Conservation (phyloP, 2,888 invertebrate species). For the Eupithecia exiguata region DNA sequence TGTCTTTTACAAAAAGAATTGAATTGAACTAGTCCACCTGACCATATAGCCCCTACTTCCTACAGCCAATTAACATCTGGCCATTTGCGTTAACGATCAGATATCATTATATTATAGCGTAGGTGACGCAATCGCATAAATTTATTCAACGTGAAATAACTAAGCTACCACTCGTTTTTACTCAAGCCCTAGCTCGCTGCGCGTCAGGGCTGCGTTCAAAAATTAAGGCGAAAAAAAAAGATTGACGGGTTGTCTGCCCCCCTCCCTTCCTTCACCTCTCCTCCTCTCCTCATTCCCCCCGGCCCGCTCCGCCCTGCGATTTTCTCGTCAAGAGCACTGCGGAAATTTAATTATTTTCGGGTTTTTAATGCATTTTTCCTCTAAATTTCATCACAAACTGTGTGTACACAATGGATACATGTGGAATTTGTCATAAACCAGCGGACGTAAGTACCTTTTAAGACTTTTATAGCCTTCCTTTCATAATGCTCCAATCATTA, state of each 20-base stretch:
- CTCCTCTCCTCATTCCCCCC: conserved; percentile 42
- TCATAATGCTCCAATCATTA: conserved; percentile 62
- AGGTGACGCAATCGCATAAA: too few relatives aligned
- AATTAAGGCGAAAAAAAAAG: conserved; percentile 8
- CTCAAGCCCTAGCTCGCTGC: background rate
- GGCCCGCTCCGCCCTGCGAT: conserved; percentile 68
- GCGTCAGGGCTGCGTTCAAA: conserved; percentile 23
- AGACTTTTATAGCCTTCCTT: conserved; percentile 54
- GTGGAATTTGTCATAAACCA: conserved; percentile 78
- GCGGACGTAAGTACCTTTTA: conserved; percentile 70
- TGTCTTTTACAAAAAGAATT: too few relatives aligned
- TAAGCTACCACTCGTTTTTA: background rate
- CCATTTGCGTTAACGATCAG: too few relatives aligned
- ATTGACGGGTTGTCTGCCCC: conserved; percentile 34
- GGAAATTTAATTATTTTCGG: conserved; percentile 66
- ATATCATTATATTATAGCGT: too few relatives aligned
- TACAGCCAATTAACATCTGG: too few relatives aligned
- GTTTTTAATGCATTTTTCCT: conserved; percentile 64
- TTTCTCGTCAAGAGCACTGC: conserved; percentile 62
- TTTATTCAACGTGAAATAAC: too few relatives aligned
- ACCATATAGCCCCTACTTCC: too few relatives aligned
- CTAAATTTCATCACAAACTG: conserved; percentile 50
- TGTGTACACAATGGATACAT: conserved; percentile 74
- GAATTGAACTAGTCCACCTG: too few relatives aligned
- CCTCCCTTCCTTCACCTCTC: conserved; percentile 46